Evolutionary conservation across 2,797 vertebrate species (phyloP).

Genomic region (Smutsia temminckii): DNA sequence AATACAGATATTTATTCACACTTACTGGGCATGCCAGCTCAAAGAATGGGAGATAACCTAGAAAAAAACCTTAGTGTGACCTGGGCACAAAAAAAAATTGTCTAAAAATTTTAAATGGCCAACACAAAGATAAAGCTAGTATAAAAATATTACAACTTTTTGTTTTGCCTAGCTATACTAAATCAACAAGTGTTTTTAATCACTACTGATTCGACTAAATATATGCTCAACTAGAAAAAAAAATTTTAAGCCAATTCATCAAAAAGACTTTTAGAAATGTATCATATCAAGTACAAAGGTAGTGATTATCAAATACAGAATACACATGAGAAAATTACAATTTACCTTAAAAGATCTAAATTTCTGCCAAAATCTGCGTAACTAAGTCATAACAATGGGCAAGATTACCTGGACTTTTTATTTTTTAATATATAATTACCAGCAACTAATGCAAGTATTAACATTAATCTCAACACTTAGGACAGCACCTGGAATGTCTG

Average conservation of each 20-base stretch:
- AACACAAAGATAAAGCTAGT: constrained; percentile 30
- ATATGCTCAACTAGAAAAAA: constrained; percentile 18
- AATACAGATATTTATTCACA: constrained; percentile 44
- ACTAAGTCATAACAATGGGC: not conserved
- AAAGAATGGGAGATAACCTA: not conserved
- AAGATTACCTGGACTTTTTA: not conserved
- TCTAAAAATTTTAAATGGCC: constrained; percentile 20
- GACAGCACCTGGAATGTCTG: not conserved
- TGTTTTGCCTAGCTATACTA: not conserved
- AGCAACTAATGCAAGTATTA: not conserved
- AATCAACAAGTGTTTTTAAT: constrained; percentile 65
- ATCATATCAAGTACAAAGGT: not conserved
- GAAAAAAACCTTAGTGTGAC: not conserved
- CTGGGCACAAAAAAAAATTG: not conserved
- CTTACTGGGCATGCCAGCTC: not conserved
- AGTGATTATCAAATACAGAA: constrained; percentile 28
- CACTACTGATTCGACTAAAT: constrained; percentile 25
- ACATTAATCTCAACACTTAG: not conserved
- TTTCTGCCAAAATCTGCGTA: constrained; percentile 35
- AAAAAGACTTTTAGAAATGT: not conserved
- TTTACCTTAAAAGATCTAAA: constrained; percentile 37
- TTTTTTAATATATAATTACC: constrained; percentile 12
- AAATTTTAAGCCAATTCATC: not conserved
- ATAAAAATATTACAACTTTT: not conserved
- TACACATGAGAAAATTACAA: not conserved